Evolutionary conservation across 2,113 vertebrate genomes (phyloP).

Genomic region (Panthera leo): DNA sequence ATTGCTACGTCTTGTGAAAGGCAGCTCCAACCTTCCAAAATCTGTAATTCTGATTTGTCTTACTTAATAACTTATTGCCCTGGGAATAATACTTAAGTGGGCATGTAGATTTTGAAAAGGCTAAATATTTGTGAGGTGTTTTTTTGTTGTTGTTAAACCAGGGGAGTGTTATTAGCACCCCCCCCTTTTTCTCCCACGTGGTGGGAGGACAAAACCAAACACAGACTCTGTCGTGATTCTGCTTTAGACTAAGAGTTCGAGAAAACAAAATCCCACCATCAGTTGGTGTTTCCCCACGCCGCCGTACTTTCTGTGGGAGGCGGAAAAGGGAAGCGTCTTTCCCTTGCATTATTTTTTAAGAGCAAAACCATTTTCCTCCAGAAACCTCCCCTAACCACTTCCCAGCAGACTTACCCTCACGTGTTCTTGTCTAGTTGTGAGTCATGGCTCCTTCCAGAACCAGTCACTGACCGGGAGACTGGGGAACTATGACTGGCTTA

Average conservation of each 20-base stretch:
- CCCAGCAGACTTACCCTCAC: not conserved
- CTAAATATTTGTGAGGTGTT: not conserved
- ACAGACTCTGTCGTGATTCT: not conserved
- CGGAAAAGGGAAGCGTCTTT: not conserved
- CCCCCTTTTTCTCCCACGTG: not conserved
- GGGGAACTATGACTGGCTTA: not conserved
- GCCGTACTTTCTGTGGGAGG: not conserved
- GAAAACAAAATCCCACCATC: not conserved
- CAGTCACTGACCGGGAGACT: not conserved
- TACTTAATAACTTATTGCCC: not conserved
- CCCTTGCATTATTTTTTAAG: not conserved
- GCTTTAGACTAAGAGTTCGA: not conserved
- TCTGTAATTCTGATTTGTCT: not conserved
- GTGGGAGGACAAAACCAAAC: not conserved
- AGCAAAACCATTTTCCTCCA: not conserved
- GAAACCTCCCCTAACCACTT: not conserved
- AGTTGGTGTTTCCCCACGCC: not conserved
- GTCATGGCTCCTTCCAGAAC: not conserved
- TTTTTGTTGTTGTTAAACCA: slow-evolving; percentile 15
- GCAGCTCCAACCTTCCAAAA: not conserved
- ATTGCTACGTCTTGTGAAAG: not conserved
- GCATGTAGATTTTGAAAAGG: not conserved
- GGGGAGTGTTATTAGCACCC: not conserved
- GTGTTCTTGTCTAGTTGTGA: too few relatives aligned
- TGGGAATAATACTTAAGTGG: slow-evolving; percentile 18